Conservation (phyloP, 92 coral and sea anemone species). For the Epizoanthus stellaris region DNA sequence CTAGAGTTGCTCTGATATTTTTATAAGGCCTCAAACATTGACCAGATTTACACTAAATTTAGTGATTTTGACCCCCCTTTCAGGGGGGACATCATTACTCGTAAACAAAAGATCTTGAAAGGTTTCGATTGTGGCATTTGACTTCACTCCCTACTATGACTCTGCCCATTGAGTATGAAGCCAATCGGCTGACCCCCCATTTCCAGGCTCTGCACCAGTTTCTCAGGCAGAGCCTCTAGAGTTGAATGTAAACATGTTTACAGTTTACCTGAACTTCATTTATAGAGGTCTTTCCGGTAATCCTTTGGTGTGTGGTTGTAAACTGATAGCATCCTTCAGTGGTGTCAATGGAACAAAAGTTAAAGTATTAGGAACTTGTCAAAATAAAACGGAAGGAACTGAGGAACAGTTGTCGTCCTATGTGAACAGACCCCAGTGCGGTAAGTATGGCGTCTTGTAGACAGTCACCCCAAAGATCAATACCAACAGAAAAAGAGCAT, state of each 20-base stretch:
- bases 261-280: no score
- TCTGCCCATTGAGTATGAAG: constrained; percentile 26
- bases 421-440: neutral
- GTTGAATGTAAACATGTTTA: no score
- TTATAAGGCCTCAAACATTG: constrained; percentile 22
- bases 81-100: constrained; percentile 18
- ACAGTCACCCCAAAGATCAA: no score
- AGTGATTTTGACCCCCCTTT: constrained; percentile 25
- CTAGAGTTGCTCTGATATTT: constrained; percentile 17
- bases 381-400: neutral
- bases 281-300: neutral
- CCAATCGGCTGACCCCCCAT: constrained; percentile 26
- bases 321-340: neutral
- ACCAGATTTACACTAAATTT: constrained; percentile 18
- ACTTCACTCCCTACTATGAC: constrained; percentile 2
- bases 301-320: neutral
- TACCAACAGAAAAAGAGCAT: no score
- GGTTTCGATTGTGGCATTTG: constrained; percentile 13
- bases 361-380: neutral
- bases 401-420: neutral
- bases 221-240: neutral
- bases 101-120: constrained; percentile 15
- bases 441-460: neutral
- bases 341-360: neutral
- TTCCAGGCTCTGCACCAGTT: constrained; percentile 21